These are phyloP conservation scores for Pollenia labialis DNA, from an alignment of 2,888 invertebrate species.

Conservation along the genomic window DNA sequence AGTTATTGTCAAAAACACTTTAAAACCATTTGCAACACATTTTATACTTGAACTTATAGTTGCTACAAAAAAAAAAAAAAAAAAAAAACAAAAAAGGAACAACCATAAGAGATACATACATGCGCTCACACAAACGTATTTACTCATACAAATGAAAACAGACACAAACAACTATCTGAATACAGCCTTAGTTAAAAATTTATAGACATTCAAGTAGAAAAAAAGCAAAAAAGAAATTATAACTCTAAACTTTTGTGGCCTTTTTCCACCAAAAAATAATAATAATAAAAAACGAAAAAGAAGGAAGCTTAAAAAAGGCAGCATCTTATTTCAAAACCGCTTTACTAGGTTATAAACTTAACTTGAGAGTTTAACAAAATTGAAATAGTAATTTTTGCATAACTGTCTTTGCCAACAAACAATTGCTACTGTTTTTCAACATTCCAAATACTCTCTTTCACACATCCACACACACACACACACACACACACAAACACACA, in stretches of 20 bases:
- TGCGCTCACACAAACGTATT: background rate
- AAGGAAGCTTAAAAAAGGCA: constrained; percentile 39
- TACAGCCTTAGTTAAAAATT: constrained; percentile 61
- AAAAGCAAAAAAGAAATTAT: constrained; percentile 9
- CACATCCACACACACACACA: constrained; percentile 18
- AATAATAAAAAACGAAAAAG: constrained; percentile 20
- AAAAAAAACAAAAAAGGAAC: too few relatives aligned
- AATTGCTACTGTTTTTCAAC: constrained; percentile 42
- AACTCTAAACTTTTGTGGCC: constrained; percentile 62
- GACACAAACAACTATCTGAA: constrained; percentile 7
- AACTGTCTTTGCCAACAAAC: constrained; percentile 69
- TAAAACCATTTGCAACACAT: constrained; percentile 82
- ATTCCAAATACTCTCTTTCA: background rate
- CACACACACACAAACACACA: background rate
- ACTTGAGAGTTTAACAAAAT: constrained; percentile 66
- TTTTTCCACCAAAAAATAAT: constrained; percentile 35
- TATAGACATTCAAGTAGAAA: constrained; percentile 46
- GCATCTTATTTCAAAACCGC: constrained; percentile 67
- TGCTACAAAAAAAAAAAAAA: background rate
- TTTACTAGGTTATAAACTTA: constrained; percentile 69
- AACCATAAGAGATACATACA: background rate
- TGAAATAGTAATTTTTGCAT: constrained; percentile 73
- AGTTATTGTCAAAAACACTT: constrained; percentile 81
- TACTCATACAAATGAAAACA: background rate
- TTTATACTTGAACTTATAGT: constrained; percentile 70